These are phyloP conservation scores for Drosophila infuscata DNA, from an alignment of 2,888 invertebrate species.

Conservation along the genomic window DNA sequence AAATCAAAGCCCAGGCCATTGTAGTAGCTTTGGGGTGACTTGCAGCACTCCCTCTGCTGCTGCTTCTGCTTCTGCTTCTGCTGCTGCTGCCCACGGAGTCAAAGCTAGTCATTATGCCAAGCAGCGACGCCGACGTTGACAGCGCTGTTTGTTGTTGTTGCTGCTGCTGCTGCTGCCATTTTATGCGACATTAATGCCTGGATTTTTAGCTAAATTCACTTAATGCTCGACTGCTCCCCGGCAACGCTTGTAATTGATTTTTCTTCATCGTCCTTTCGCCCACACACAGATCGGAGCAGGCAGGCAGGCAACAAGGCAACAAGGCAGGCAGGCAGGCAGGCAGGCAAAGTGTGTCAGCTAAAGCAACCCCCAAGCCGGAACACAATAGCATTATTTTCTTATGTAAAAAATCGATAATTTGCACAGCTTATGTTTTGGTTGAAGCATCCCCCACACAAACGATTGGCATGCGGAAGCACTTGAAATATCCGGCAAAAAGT, in stretches of 20 bases:
- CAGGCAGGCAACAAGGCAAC: background rate
- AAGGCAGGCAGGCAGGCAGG: background rate
- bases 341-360: conserved; percentile 67
- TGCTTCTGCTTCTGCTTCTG: conserved; percentile 17
- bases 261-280: conserved; percentile 34
- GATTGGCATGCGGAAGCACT: conserved; percentile 62
- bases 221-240: conserved; percentile 49
- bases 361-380: conserved; percentile 10
- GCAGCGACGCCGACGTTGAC: conserved; percentile 39
- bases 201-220: conserved; percentile 70
- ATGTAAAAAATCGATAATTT: conserved; percentile 75
- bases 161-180: conserved; percentile 39
- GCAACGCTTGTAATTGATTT: conserved; percentile 66
- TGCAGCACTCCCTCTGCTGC: conserved; percentile 19
- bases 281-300: background rate
- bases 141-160: conserved; percentile 16
- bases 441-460: conserved; percentile 30
- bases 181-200: conserved; percentile 65
- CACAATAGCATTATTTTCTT: conserved; percentile 48
- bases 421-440: conserved; percentile 64
- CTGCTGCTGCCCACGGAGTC: conserved; percentile 1
- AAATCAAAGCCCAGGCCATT: conserved; percentile 70
- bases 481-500: conserved; percentile 71
- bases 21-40: conserved; percentile 59
- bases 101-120: conserved; percentile 53